Conservation (phyloP, 2,113 vertebrate species). For the Puffinus mauretanicus region DNA sequence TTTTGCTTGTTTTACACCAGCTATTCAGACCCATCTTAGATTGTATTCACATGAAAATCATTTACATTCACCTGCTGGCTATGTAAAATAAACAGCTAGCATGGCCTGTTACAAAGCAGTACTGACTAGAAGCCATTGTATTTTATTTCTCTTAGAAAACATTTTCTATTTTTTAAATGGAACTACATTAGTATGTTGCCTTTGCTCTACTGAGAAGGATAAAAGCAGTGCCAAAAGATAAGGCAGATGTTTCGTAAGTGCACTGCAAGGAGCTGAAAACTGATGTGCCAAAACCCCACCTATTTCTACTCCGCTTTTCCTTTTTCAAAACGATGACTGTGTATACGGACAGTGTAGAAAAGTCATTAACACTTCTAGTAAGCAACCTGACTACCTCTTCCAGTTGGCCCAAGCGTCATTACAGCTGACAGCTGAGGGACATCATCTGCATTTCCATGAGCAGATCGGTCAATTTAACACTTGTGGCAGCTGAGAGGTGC, state of each 20-base stretch:
- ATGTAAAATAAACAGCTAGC: not conserved
- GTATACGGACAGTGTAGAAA: accelerated
- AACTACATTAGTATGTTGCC: not conserved
- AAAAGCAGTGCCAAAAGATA: not conserved
- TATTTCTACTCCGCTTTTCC: not conserved
- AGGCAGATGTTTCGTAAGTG: not conserved
- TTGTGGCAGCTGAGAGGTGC: not conserved
- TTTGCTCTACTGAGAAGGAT: not conserved
- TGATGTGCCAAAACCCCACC: not conserved
- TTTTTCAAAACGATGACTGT: not conserved
- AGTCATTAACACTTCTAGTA: not conserved
- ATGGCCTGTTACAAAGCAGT: not conserved
- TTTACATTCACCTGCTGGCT: not conserved
- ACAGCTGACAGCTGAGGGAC: not conserved
- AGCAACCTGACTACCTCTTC: not conserved
- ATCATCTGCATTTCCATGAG: not conserved
- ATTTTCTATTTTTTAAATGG: not conserved
- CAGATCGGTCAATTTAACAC: not conserved
- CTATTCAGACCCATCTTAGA: not conserved
- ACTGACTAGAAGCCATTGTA: not conserved
- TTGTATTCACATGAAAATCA: not conserved
- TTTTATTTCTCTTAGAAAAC: not conserved
- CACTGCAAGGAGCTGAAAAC: not conserved
- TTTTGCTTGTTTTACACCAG: not conserved
- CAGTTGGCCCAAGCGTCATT: not conserved